These are phyloP conservation scores for Oconnorella tubifera DNA, from an alignment of 2,888 invertebrate species.

Conservation along the genomic window DNA sequence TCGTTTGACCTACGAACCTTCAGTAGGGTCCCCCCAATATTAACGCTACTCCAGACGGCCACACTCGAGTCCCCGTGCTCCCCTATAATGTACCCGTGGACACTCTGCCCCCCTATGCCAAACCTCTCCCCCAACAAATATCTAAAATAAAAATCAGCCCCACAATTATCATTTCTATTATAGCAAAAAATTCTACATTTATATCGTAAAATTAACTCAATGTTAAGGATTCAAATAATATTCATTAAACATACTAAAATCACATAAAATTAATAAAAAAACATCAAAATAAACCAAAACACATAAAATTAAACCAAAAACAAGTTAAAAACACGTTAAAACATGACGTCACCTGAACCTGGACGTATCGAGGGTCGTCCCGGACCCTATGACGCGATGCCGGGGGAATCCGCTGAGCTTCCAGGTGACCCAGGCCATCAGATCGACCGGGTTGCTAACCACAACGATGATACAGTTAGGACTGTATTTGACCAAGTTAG, in stretches of 20 bases:
- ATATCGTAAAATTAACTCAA: background rate
- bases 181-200: too few relatives aligned
- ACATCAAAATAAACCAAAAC: background rate
- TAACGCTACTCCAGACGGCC: constrained; percentile 90
- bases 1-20: too few relatives aligned
- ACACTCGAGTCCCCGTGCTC: constrained; percentile 90
- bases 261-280: background rate
- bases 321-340: constrained; percentile 74
- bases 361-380: constrained; percentile 88
- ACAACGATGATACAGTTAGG: constrained; percentile 80
- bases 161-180: constrained; percentile 57
- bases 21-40: constrained; percentile 81
- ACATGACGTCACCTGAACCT: too few relatives aligned
- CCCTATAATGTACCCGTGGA: constrained; percentile 89
- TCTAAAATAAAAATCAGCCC: too few relatives aligned
- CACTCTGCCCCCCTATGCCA: constrained; percentile 75
- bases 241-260: background rate
- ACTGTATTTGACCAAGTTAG: constrained; percentile 75
- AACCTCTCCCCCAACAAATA: constrained; percentile 79
- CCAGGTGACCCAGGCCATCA: constrained; percentile 92
- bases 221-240: background rate
- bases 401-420: constrained; percentile 84
- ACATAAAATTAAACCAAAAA: background rate
- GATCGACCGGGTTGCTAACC: constrained; percentile 88
- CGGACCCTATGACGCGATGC: constrained; percentile 83